Conservation (phyloP, 2,888 invertebrate genomes). For the Hoplodrina ambigua region DNA sequence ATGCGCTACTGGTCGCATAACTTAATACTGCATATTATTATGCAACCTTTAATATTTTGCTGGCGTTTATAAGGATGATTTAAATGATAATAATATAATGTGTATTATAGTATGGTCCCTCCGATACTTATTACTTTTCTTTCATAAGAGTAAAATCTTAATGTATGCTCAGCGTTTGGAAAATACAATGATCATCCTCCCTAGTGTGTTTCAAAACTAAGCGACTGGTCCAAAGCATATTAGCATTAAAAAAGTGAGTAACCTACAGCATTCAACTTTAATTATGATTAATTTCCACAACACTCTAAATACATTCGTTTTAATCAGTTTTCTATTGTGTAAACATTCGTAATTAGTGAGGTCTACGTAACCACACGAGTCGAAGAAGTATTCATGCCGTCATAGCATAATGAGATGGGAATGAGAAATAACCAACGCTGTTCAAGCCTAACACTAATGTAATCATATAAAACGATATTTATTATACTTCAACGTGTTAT, state of each 20-base stretch:
- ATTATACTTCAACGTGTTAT: conserved; percentile 28
- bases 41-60: conserved; percentile 45
- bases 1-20: conserved; percentile 61
- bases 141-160: background rate
- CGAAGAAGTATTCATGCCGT: conserved; percentile 14
- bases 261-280: conserved; percentile 1
- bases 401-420: conserved; percentile 19
- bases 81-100: no score
- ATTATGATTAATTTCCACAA: conserved; percentile 10
- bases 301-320: conserved; percentile 34
- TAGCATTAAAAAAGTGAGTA: background rate
- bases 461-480: conserved; percentile 44
- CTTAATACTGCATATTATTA: conserved; percentile 57
- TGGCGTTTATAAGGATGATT: conserved; percentile 32
- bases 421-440: conserved; percentile 19
- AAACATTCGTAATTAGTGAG: conserved; percentile 13
- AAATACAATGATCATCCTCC: background rate
- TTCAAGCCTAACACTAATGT: conserved; percentile 15
- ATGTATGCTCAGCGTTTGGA: conserved; percentile 10
- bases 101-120: background rate
- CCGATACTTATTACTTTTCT: background rate
- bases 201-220: background rate
- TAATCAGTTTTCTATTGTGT: conserved; percentile 29
- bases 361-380: conserved; percentile 9
- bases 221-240: background rate